Percentiles rank a stretch among this genome's conserved stretches.
These are phyloP conservation scores for Zaprionus ghesquierei DNA, from an alignment of 1,140 invertebrate genomes.

Conservation along the genomic window DNA sequence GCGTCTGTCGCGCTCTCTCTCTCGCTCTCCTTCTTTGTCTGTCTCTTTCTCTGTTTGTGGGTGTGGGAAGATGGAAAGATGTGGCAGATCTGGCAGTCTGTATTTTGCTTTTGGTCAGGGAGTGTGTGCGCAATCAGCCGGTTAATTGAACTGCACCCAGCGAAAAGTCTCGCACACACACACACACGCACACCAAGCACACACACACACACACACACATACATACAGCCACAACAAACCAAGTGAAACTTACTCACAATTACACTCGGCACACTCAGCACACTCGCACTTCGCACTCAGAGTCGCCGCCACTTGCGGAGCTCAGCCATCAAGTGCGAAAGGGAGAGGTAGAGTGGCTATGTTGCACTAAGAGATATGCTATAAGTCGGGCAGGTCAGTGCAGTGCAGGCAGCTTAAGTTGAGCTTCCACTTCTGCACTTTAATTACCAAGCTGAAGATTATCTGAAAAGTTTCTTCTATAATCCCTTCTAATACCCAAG, in stretches of 20 bases:
- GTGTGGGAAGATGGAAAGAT: slow-evolving; percentile 39
- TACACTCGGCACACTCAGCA: slow-evolving; percentile 15
- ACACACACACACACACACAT: background rate
- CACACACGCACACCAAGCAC: slow-evolving; percentile 14
- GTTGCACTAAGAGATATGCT: background rate
- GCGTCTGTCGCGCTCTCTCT: background rate
- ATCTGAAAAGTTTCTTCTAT: background rate
- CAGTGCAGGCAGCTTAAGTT: background rate
- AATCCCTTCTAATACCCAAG: background rate
- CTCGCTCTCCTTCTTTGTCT: background rate
- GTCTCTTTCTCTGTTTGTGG: slow-evolving; percentile 8
- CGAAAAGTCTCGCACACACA: slow-evolving; percentile 20
- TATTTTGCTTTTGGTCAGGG: slow-evolving; percentile 24
- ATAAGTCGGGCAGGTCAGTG: background rate
- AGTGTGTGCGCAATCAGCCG: slow-evolving; percentile 72
- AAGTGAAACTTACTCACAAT: background rate
- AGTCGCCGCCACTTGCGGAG: slow-evolving; percentile 7
- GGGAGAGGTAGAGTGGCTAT: background rate
- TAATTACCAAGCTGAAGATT: no score
- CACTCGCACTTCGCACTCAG: slow-evolving; percentile 18
- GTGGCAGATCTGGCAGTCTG: background rate
- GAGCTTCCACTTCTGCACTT: no score
- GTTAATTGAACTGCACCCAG: slow-evolving; percentile 77
- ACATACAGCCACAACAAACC: no score
- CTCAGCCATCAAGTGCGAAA: slow-evolving; percentile 24